Conservation (phyloP, 2,888 invertebrate genomes). For the Sceliomorpha sp. region DNA sequence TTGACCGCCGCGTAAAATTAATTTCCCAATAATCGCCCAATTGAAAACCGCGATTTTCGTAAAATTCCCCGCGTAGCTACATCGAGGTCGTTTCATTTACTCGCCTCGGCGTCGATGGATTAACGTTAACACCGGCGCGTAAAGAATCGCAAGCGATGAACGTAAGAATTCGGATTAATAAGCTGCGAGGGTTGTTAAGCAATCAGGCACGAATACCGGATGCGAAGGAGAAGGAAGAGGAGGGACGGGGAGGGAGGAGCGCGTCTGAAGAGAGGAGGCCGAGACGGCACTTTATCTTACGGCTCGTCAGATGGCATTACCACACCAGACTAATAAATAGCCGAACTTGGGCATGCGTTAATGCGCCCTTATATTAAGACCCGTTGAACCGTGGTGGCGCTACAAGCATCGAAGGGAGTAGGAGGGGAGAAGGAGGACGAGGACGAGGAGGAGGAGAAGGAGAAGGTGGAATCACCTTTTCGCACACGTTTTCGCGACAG, state of each 20-base stretch:
- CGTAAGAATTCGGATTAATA: conserved; percentile 38
- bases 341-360: conserved; percentile 73
- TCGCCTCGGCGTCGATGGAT: conserved; percentile 3
- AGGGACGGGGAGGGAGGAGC: conserved; percentile 5
- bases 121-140: conserved; percentile 14
- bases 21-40: no score
- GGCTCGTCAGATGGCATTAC: conserved; percentile 71
- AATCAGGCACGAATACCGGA: no score
- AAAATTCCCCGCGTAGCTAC: no score
- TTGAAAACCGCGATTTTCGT: no score
- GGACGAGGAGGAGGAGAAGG: no score
- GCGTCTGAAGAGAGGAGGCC: conserved; percentile 3
- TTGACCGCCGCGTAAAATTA: no score
- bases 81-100: no score
- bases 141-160: conserved; percentile 15
- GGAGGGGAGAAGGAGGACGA: no score
- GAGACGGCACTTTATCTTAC: conserved; percentile 59
- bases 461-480: no score
- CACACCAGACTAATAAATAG: conserved; percentile 74
- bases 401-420: no score
- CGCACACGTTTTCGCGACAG: conserved; percentile 52
- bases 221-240: no score
- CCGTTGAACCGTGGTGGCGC: conserved; percentile 46
- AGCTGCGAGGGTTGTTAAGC: conserved; percentile 13
- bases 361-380: conserved; percentile 69